Evolutionary conservation across 2,888 invertebrate genomes (phyloP).

Genomic region (Erpobdella octoculata): DNA sequence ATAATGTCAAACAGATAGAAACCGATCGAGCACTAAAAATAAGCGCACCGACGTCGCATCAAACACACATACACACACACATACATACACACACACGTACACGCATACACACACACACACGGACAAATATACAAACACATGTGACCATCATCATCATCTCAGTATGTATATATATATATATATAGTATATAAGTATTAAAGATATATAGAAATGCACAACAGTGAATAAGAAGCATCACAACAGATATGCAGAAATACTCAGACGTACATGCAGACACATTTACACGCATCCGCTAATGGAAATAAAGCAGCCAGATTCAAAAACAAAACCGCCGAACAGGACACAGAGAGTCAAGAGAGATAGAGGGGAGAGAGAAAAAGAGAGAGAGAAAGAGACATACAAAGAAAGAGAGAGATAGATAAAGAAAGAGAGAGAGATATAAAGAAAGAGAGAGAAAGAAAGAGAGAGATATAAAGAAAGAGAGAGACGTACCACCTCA

Average conservation of each 20-base stretch:
- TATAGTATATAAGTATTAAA: background rate
- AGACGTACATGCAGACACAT: background rate
- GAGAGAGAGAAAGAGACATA: background rate
- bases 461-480: conserved; percentile 3
- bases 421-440: too few relatives aligned
- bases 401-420: too few relatives aligned
- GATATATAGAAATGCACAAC: background rate
- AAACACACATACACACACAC: background rate
- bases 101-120: conserved; percentile 3
- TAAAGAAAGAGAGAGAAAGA: background rate
- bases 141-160: too few relatives aligned
- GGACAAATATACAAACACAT: background rate
- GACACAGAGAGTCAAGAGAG: conserved; percentile 4
- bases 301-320: background rate
- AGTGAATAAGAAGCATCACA: background rate
- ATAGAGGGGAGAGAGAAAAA: background rate
- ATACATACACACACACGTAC: background rate
- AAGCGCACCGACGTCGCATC: too few relatives aligned
- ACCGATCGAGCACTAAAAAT: too few relatives aligned
- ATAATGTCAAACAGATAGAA: too few relatives aligned
- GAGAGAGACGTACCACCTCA: background rate
- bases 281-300: background rate
- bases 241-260: too few relatives aligned
- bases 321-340: background rate
- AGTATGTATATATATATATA: background rate